These are phyloP conservation scores for Drosophila pruinosa DNA, from an alignment of 1,140 invertebrate genomes.

Conservation along the genomic window DNA sequence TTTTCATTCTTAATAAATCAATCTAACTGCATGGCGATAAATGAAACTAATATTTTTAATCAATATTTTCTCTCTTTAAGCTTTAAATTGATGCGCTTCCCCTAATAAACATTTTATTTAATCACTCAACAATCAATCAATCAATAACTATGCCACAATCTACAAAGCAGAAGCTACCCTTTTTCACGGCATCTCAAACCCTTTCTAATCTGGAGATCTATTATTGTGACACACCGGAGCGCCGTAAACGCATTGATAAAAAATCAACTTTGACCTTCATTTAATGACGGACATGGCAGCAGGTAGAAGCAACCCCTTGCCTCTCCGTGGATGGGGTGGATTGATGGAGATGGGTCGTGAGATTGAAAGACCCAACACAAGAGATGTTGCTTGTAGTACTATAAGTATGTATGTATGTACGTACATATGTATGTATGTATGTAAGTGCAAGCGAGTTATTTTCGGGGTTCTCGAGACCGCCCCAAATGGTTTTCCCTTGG, in stretches of 20 bases:
- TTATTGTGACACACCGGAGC: background rate
- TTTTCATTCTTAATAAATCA: no score
- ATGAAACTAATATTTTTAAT: no score
- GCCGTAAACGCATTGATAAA: background rate
- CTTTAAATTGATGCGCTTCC: background rate
- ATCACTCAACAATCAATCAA: no score
- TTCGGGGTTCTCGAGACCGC: background rate
- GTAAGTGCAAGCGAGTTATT: conserved; percentile 1
- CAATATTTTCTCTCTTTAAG: background rate
- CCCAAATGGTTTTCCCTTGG: background rate
- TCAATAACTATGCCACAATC: no score
- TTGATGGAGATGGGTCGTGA: no score
- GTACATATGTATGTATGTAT: no score
- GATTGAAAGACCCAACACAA: no score
- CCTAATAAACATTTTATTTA: background rate
- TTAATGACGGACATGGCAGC: background rate
- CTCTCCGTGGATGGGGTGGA: no score
- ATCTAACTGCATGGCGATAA: no score
- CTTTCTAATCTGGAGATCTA: background rate
- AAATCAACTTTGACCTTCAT: conserved; percentile 4
- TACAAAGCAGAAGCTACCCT: background rate
- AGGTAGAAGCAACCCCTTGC: background rate
- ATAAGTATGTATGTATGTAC: no score
- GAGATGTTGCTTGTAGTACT: no score
- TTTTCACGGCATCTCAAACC: background rate